Base-by-base conservation (phyloP, 2,888 invertebrate genomes). In the Abrostola triplasia region DNA sequence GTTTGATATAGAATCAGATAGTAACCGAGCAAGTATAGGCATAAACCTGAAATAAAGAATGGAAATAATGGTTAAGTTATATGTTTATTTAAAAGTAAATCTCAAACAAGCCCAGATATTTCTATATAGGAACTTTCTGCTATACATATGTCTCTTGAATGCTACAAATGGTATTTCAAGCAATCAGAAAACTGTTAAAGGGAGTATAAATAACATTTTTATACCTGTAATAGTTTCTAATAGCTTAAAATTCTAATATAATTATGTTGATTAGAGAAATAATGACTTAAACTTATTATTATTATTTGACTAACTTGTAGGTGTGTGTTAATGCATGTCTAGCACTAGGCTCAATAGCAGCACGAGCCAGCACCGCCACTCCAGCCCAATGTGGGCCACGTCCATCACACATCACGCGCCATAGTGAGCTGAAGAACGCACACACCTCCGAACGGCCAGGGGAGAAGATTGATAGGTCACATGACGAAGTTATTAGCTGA, bases 351-450 rank as follows among this genome's bases (percentile, higher is more conserved):
- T 97, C 96, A 66, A 95, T 95, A 70, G 96, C 95, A 5, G 96
- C 96, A 60, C 95, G 95, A 24, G 95, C 92, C 37, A 97, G 87
- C 47, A 96, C 96, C n/a, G 96, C 95, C 0, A 97, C 90, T 5
- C 96, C 96, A 12, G 95, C 95, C 97, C 97, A 97, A 42, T 96
- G 95, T 0, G 95, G 95, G 0, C 96, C 96, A 49, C 95, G 90
- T 0, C 95, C 88, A 64, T 93, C 94, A 38, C 95, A 95, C 95
- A 97, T 95, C 13, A 96, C 94, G 53, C 97, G 95, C 89, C 96
- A 95, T 54, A 97, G 86, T 36, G 95, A 95, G 50, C 96, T 95
- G 86, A 96, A 97, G 90, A 97, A 96, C 50, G 96, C 95, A 54
- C 96, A 95, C 1, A 96, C 95, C 76, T 96, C 95, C 13, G 95